Percentiles rank a stretch among this genome's conserved stretches.
phyloP scores from a whole-genome alignment of 1,140 invertebrate genomes.

The Chionoecetes opilio region DNA sequence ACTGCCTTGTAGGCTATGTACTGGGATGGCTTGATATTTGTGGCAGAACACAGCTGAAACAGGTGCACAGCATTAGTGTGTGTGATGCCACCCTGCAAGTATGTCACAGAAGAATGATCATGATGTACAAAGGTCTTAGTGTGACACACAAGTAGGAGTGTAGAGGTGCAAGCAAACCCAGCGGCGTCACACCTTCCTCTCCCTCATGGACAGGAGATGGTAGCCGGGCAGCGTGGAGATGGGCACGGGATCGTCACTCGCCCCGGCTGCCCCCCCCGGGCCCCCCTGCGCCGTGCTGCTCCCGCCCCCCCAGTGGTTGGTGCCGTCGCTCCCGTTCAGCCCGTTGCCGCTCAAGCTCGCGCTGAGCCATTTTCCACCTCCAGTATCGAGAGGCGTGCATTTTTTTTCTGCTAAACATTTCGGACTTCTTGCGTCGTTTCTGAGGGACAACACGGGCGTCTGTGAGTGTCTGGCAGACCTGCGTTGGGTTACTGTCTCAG shows the following conservation, averaged over 20 bases:
- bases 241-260: constrained; percentile 75
- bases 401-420: constrained; percentile 81
- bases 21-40: constrained; percentile 80
- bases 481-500: constrained; percentile 31
- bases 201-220: constrained; percentile 77
- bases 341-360: constrained; percentile 80
- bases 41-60: constrained; percentile 80
- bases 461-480: constrained; percentile 9
- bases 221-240: constrained; percentile 79
- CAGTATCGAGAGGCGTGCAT: constrained; percentile 81
- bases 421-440: constrained; percentile 82
- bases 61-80: constrained; percentile 24
- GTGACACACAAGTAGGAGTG: neutral
- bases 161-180: neutral
- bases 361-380: constrained; percentile 81
- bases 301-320: constrained; percentile 63
- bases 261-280: constrained; percentile 70
- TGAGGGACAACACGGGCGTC: constrained; percentile 71
- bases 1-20: constrained; percentile 81
- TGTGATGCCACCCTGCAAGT: neutral
- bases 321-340: constrained; percentile 75
- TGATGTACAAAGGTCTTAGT: neutral
- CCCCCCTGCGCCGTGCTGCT: constrained; percentile 68
- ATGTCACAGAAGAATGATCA: neutral
- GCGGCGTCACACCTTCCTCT: constrained; percentile 76